Percentiles rank a stretch among this genome's conserved stretches.
Evolutionary conservation across 2,888 invertebrate genomes (phyloP).

Genomic region (Sabellastarte sp.): DNA sequence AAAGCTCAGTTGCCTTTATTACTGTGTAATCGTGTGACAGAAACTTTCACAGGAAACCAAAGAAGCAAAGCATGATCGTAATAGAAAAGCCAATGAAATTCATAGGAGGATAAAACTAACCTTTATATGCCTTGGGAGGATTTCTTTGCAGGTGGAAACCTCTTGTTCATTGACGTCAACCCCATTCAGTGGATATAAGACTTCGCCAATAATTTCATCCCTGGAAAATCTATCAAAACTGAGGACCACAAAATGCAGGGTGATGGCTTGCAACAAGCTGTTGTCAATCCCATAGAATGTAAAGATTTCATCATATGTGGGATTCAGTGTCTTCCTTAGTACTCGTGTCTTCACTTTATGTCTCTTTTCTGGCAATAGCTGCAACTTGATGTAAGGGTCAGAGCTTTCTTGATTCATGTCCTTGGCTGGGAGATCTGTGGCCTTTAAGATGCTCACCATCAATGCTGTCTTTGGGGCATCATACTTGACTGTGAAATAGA

Average conservation of each 20-base stretch:
- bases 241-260: constrained; percentile 68
- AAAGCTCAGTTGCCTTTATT: too few relatives aligned
- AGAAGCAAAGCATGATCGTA: too few relatives aligned
- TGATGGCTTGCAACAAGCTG: constrained; percentile 83
- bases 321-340: constrained; percentile 90
- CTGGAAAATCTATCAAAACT: constrained; percentile 93
- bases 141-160: constrained; percentile 71
- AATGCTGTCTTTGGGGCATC: constrained; percentile 86
- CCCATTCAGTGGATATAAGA: constrained; percentile 68
- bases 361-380: constrained; percentile 94
- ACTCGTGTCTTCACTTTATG: constrained; percentile 97
- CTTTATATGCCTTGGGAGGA: constrained; percentile 90
- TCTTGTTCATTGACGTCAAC: constrained; percentile 35
- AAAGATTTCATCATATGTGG: constrained; percentile 97
- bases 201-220: constrained; percentile 97
- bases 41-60: too few relatives aligned
- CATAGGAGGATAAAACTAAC: too few relatives aligned
- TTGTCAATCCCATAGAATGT: constrained; percentile 82
- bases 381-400: constrained; percentile 97
- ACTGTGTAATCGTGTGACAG: too few relatives aligned
- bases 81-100: too few relatives aligned
- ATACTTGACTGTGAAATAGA: constrained; percentile 88
- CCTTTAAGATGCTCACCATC: constrained; percentile 87
- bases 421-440: constrained; percentile 80
- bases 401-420: constrained; percentile 78